phyloP scores from a whole-genome alignment of 1,140 invertebrate species.

The Saccostrea glomerata region DNA sequence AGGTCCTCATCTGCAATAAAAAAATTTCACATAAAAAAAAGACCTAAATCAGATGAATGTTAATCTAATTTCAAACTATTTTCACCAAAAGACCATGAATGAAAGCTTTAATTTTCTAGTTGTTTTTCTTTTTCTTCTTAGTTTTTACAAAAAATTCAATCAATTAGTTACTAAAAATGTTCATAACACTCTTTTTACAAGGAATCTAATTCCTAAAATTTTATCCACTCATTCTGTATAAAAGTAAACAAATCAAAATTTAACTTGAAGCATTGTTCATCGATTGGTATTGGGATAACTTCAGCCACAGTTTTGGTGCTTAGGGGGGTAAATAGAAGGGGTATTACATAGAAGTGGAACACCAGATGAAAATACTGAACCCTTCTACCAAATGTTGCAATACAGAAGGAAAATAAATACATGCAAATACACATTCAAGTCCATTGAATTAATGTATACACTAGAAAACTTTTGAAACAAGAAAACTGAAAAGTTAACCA shows the following conservation, averaged over 20 bases:
- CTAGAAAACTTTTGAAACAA: not conserved
- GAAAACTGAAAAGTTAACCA: not conserved
- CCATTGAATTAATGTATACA: not conserved
- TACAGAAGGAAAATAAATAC: not conserved
- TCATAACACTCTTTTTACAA: not conserved
- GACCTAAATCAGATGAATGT: not conserved
- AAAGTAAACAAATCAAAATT: not conserved
- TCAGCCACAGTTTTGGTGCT: not conserved
- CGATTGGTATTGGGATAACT: not conserved
- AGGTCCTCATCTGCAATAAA: conserved; percentile 62
- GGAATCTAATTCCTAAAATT: not conserved
- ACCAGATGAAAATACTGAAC: not conserved
- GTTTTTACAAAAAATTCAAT: not conserved
- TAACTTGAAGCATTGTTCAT: not conserved
- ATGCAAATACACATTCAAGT: not conserved
- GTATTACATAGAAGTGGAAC: not conserved
- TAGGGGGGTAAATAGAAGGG: not conserved
- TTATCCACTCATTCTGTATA: not conserved
- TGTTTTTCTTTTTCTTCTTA: not conserved
- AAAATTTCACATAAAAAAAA: not conserved
- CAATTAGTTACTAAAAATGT: not conserved
- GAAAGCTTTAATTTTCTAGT: not conserved
- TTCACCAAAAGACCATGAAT: not conserved
- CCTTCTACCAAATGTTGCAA: not conserved
- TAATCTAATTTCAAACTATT: not conserved